Base-by-base conservation (phyloP, 2,113 vertebrate genomes). In the Meriones unguiculatus region DNA sequence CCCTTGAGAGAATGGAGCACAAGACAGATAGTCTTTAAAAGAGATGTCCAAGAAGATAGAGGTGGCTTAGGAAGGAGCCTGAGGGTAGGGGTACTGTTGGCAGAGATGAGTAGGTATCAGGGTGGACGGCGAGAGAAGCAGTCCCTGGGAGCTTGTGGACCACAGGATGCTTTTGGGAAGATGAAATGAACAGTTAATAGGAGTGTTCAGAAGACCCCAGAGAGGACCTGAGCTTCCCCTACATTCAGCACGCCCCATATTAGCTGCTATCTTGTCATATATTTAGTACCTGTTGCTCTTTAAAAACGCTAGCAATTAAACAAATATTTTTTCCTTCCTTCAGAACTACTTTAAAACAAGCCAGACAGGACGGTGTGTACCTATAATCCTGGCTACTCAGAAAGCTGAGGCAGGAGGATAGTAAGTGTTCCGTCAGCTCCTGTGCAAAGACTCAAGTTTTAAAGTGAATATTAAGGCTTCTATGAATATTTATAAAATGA, bases 311-410 rank as follows among this genome's bases (percentile, higher is more conserved):
- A 89, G 7, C 18, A 87, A 84, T n/a, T 82, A 76, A 59, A 92
- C 57, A 72, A 65, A 24, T 69, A 65, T 57, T 15, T 15, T 46
- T 77, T 24, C 35, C 14, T 11, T 25, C 6, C 62, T 67, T 87
- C 87, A 89, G 67, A 94, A 76, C 46, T 69, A 80, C n/a, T 89
- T 95, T 35, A 76, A 91, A 90, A 85, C 72, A 86, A 69, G 5
- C 25, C n/a, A 62, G 70, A 0, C 4, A 30, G 11, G 25, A 35
- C 75, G 70, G n/a, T 62, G 17, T 89, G 54, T 38, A 12, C 52
- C 52, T 59, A 17, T 30, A 11, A 4, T 89, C 22, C n/a, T 11
- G 35, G 69, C 18, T 64, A 64, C 38, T 76, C 38, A 57, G 38
- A 62, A 89, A 18, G 18, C 57, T 77, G 88, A 77, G 38, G 57